Conservation (phyloP, 1,140 invertebrate genomes). For the Acarapis woodi region DNA sequence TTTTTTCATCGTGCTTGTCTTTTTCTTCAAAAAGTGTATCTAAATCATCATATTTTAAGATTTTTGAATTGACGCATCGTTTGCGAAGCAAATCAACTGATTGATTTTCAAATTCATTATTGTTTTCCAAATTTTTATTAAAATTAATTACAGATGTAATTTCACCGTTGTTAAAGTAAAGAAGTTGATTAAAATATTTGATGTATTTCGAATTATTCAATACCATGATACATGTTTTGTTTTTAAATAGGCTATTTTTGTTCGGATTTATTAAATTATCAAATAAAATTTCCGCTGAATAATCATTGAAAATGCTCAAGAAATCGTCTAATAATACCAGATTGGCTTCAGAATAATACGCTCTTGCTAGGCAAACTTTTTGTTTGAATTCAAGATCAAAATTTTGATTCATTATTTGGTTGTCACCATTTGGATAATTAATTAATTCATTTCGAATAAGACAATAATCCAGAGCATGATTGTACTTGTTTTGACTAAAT, state of each 20-base stretch:
- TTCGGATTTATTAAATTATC: slow-evolving; percentile 19
- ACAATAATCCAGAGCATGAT: slow-evolving; percentile 15
- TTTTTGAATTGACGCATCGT: no score
- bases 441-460: slow-evolving; percentile 14
- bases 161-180: no score
- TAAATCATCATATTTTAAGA: no score
- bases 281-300: slow-evolving; percentile 20
- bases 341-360: slow-evolving; percentile 16
- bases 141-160: no score
- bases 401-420: slow-evolving; percentile 24
- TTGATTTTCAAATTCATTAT: no score
- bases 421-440: slow-evolving; percentile 17
- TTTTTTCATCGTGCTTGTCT: no score
- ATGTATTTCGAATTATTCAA: no score
- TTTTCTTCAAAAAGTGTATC: no score
- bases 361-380: slow-evolving; percentile 43
- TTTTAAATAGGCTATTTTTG: slow-evolving; percentile 11
- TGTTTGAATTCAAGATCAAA: slow-evolving; percentile 89
- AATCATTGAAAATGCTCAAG: slow-evolving; percentile 19
- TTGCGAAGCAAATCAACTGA: no score
- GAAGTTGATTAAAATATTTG: no score
- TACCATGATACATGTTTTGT: slow-evolving; percentile 18
- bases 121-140: no score
- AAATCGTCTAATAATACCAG: slow-evolving; percentile 19
- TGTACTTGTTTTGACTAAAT: slow-evolving; percentile 17